Evolutionary conservation across 2,888 invertebrate genomes (phyloP), one percentile per base, ranked within the genome.

Genomic region (Acronicta aceris): DNA sequence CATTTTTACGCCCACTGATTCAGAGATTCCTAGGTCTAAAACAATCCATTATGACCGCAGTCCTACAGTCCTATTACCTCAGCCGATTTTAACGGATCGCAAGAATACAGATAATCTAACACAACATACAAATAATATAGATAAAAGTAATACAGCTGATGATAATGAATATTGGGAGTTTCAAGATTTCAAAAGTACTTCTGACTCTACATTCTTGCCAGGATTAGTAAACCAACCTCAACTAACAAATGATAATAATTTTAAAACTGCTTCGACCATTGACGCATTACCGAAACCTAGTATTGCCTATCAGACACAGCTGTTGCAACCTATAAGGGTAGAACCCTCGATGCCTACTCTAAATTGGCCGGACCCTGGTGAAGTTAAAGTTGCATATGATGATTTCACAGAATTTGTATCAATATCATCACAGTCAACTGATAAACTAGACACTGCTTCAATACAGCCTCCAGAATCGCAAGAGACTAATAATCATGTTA

Each of bases 291-390:
- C 74, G 21, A 82, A 80, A 76, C 55, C 71, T 27, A 82, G 73
- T 67, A 59, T 79, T 13, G 80, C 81, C 42, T 84, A 87, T 72
- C 85, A 89, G 76, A 88, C 86, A 25, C 88, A 90, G 63, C 81
- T 95, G 48, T 79, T 95, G 62, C 91, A 94, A 74, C 95, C 95
- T 33, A 89, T 94, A 51, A 94, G 89, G 81, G 71, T 94, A 59
- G 90, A 93, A 68, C 90, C 91, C 2, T 76, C 85, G 13, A 87
- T 90, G 69, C 94, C 95, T 10, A 88, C 89, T n/a, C 81, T 95
- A 30, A 95, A 95, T 68, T 95, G 95, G 95, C 95, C 95, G 13
- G 90, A 92, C 63, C 95, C 95, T 60, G 95, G 95, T 6, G 89
- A 95, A 79, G 91, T 95, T 0, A 94, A 93, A 74, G 90, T 88